Base-by-base conservation (phyloP, 2,113 vertebrate species). In the Apistogramma diplotaenia region DNA sequence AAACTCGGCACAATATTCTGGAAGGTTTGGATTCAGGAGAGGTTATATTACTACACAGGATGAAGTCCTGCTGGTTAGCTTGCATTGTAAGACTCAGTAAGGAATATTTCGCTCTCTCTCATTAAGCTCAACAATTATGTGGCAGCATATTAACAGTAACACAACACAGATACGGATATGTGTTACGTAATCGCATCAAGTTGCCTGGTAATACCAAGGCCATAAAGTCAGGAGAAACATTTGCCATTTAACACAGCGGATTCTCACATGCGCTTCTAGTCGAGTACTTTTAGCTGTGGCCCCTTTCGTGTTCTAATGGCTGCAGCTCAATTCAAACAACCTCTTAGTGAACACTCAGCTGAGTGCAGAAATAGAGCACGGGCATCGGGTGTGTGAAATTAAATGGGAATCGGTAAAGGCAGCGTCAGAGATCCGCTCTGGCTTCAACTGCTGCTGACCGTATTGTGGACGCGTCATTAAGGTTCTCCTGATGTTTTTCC, bases 331-430 rank as follows among this genome's bases (percentile, higher is more conserved):
- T 71, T 87, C 78, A 82, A 87, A 84, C 35, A 18, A 56, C 21
- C 37, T 61, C 55, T 57, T 81, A 60, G 82, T 85, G 75, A 89
- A 89, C 87, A 57, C 90, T 83, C 55, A 90, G 74, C 74, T 27
- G 21, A 86, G 21, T 61, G 60, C 53, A 0, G 59, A 61, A 61
- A 3, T 21, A 23, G 60, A 70, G n/a, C 33, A n/a, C n/a, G 40
- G 23, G 80, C 56, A 55, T 46, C 2, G 19, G 72, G 51, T 58
- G 61, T 18, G 21, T 55, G 3, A 40, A 58, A 53, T 12, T 58
- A 79, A 49, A 80, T 27, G 33, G 49, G 40, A 79, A 75, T 49
- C 53, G n/a, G 51, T 51, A 51, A 70, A n/a, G 40, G 9, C 16
- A 70, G 40, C 5, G 5, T 51, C 43, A 27, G 18, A 70, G 65